A percentile compares a stretch with the other conserved stretches of the same genome.
phyloP scores from a whole-genome alignment of 2,113 vertebrate genomes.

The Gracilinanus agilis region DNA sequence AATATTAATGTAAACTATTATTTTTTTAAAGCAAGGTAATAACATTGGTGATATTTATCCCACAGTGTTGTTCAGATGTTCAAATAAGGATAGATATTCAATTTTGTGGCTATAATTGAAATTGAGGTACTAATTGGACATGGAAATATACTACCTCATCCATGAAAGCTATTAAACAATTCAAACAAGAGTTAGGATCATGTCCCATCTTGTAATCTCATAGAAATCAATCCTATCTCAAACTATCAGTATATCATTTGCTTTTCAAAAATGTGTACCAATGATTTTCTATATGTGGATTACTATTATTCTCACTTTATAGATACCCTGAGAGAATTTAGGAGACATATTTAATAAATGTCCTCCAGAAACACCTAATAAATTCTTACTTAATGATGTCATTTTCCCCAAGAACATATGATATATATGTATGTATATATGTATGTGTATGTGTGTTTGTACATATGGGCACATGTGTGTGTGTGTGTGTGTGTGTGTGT shows the following conservation, averaged over 20 bases:
- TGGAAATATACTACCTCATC: no score
- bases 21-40: background rate
- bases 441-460: no score
- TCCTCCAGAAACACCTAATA: background rate
- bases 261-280: background rate
- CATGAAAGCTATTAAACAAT: background rate
- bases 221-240: background rate
- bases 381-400: background rate
- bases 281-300: background rate
- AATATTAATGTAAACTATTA: background rate
- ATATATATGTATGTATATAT: no score
- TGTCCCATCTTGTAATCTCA: background rate
- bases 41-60: background rate
- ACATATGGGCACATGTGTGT: no score
- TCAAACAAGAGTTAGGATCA: background rate
- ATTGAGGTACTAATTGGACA: background rate
- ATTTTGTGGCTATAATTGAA: background rate
- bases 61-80: background rate
- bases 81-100: background rate
- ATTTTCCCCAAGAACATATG: background rate
- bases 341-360: background rate
- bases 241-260: background rate
- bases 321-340: background rate
- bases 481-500: no score
- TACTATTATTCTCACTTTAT: background rate